Percentiles rank a stretch among this genome's conserved stretches.
Conservation (phyloP, 2,888 invertebrate genomes). For the Eupithecia subumbrata region DNA sequence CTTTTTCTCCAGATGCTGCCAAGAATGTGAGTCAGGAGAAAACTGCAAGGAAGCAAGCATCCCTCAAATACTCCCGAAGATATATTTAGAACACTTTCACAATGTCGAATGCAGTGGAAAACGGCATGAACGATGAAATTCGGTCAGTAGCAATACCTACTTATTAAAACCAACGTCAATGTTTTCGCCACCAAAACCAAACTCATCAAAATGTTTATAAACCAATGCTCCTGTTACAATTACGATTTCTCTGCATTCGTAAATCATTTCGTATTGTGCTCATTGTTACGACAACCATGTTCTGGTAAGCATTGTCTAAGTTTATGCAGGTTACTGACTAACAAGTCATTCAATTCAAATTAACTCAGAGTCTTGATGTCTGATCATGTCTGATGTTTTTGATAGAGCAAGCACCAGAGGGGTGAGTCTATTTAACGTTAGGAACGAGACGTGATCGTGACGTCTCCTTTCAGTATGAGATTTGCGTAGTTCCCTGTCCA, state of each 20-base stretch:
- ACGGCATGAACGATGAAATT: constrained; percentile 69
- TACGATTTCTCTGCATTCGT: background rate
- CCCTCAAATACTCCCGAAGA: constrained; percentile 34
- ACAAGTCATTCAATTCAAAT: background rate
- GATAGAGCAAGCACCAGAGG: background rate
- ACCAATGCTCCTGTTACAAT: background rate
- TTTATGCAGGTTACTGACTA: background rate
- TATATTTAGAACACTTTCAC: constrained; percentile 41
- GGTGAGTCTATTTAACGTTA: too few species aligned
- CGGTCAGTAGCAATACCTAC: constrained; percentile 58
- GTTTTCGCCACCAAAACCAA: background rate
- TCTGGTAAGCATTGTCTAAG: constrained; percentile 12
- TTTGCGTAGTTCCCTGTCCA: too few species aligned
- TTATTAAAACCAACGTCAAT: background rate
- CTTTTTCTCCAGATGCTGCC: constrained; percentile 58
- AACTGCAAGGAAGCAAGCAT: constrained; percentile 27
- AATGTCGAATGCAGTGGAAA: constrained; percentile 73
- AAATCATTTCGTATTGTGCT: background rate
- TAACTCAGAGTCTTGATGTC: background rate
- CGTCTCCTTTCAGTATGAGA: too few species aligned
- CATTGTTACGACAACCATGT: constrained; percentile 9
- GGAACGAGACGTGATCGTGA: too few species aligned
- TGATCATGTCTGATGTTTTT: background rate
- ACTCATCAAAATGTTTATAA: background rate
- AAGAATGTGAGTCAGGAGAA: constrained; percentile 61